Percentiles rank a stretch among this genome's conserved stretches.
Conservation (phyloP, 2,888 invertebrate species). For the Conops quadrifasciatus region DNA sequence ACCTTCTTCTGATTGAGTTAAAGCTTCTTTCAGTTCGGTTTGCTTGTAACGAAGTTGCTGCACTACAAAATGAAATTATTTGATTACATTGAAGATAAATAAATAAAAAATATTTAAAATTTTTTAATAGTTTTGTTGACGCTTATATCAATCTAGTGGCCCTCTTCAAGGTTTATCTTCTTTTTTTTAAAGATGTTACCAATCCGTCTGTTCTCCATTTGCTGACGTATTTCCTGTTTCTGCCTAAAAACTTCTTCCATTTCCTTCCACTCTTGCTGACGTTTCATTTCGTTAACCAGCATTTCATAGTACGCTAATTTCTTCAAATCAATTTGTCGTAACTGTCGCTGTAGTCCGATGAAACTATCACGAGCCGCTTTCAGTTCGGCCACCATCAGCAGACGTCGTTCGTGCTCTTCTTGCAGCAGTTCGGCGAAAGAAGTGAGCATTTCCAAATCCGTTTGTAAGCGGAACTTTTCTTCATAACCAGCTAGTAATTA, state of each 20-base stretch:
- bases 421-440: not conserved
- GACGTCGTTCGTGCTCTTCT: constrained; percentile 12
- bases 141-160: constrained; percentile 12
- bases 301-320: constrained; percentile 20
- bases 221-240: not conserved
- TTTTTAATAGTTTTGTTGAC: not conserved
- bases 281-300: constrained; percentile 14
- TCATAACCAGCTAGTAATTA: constrained; percentile 2
- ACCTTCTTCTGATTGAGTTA: not conserved
- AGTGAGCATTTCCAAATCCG: not conserved
- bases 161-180: not conserved
- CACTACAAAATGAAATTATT: not conserved
- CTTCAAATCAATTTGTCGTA: constrained; percentile 9
- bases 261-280: constrained; percentile 21
- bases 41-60: constrained; percentile 17
- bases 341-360: not conserved
- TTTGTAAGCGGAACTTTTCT: constrained; percentile 1
- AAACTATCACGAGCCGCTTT: not conserved
- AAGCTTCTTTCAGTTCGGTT: not conserved
- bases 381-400: not conserved
- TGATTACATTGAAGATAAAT: not conserved
- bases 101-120: not conserved
- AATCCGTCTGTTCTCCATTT: constrained; percentile 25
- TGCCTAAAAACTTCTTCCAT: constrained; percentile 6
- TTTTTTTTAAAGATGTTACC: constrained; percentile 1